These are phyloP conservation scores for Oasisia sp. DNA, from an alignment of 2,888 invertebrate species.

Conservation along the genomic window DNA sequence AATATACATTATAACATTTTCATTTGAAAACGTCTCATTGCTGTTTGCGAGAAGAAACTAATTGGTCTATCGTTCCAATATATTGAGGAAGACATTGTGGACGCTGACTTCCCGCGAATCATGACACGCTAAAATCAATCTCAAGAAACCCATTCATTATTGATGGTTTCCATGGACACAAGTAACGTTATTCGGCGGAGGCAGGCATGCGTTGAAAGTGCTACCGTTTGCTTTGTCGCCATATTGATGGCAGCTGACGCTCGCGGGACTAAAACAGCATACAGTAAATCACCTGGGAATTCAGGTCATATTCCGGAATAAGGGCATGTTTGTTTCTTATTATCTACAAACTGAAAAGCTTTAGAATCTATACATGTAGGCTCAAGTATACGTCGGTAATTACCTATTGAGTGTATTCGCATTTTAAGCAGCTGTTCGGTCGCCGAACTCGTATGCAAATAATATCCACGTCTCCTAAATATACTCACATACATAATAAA, in stretches of 20 bases:
- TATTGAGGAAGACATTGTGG: background rate
- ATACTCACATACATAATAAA: background rate
- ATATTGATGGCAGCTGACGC: background rate
- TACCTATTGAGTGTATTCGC: background rate
- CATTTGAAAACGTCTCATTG: background rate
- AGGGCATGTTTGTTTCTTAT: background rate
- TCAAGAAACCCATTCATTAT: background rate
- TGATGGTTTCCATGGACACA: background rate
- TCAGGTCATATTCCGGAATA: background rate
- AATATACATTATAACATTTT: background rate
- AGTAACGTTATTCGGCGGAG: background rate
- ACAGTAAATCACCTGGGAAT: background rate
- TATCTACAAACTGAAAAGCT: background rate
- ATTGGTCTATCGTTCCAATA: background rate
- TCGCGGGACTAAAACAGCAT: background rate
- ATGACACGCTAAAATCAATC: background rate
- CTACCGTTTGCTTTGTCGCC: background rate
- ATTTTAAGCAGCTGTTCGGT: background rate
- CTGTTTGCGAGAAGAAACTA: background rate
- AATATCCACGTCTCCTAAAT: background rate
- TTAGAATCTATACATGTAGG: background rate
- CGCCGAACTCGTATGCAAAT: background rate
- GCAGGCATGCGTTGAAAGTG: background rate
- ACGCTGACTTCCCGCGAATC: background rate
- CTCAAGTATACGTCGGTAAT: background rate